Evolutionary conservation across 1,140 invertebrate genomes (phyloP).

Genomic region (Ooceraea biroi): DNA sequence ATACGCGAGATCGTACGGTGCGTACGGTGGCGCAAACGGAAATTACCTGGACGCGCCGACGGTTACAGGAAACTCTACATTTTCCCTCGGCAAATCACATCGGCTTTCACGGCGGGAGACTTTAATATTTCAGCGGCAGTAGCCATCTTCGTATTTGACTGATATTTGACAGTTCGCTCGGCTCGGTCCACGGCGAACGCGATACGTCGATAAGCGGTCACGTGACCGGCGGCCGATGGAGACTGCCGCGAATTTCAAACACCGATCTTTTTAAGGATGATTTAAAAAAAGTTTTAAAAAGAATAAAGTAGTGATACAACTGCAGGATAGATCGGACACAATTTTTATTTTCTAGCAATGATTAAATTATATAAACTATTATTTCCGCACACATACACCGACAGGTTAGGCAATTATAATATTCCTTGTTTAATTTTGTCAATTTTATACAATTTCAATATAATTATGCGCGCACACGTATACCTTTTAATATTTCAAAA

Average conservation of each 20-base stretch:
- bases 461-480: not conserved
- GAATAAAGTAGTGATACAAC: too few relatives aligned
- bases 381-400: too few relatives aligned
- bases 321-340: too few relatives aligned
- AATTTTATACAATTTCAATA: constrained; percentile 5
- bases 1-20: not conserved
- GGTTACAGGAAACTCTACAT: constrained; percentile 75
- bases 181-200: constrained; percentile 64
- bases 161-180: constrained; percentile 68
- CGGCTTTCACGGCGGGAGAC: constrained; percentile 69
- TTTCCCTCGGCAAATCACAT: constrained; percentile 71
- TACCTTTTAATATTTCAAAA: not conserved
- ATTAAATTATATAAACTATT: too few relatives aligned
- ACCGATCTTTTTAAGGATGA: not conserved
- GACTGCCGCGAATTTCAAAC: not conserved
- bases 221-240: constrained; percentile 63
- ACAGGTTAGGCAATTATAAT: too few relatives aligned
- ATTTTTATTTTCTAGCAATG: too few relatives aligned
- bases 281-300: too few relatives aligned
- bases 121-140: constrained; percentile 80
- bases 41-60: constrained; percentile 77
- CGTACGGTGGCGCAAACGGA: not conserved
- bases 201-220: constrained; percentile 80
- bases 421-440: not conserved
- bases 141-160: constrained; percentile 79